A percentile compares a stretch with the other conserved stretches of the same genome.
Conservation (phyloP, 2,113 vertebrate species). For the Pedionomus torquatus region DNA sequence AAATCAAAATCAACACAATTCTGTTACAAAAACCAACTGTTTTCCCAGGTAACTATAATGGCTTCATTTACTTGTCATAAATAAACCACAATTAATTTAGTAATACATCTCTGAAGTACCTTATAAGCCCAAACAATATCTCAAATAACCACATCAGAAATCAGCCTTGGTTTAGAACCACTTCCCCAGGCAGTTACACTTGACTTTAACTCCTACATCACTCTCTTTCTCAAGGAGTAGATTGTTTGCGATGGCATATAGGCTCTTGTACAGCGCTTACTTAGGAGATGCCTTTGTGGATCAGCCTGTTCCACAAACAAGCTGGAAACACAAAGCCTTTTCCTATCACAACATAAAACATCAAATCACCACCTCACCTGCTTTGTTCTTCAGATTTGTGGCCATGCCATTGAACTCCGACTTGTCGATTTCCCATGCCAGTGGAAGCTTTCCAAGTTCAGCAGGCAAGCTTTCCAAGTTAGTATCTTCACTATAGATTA, state of each 20-base stretch:
- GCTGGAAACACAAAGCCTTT: background rate
- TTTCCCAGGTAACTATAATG: background rate
- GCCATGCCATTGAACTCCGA: slow-evolving; percentile 87
- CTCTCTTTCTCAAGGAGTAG: accelerated
- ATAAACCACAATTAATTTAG: background rate
- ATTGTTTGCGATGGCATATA: background rate
- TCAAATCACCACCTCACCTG: slow-evolving; percentile 77
- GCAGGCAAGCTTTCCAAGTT: slow-evolving; percentile 82
- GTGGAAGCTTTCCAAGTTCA: slow-evolving; percentile 80
- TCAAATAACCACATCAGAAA: background rate
- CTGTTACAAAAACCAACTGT: background rate
- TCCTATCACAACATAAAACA: background rate
- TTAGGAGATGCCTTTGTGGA: accelerated
- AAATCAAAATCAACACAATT: background rate
- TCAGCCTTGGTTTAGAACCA: background rate
- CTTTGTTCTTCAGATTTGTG: slow-evolving; percentile 82
- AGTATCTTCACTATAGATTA: slow-evolving; percentile 80
- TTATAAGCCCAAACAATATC: background rate
- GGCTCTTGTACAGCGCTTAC: background rate
- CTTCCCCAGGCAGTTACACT: background rate
- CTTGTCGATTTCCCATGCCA: slow-evolving; percentile 98
- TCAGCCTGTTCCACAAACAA: background rate
- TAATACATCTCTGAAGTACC: background rate
- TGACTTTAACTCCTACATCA: background rate
- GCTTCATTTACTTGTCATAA: background rate